Conservation (phyloP, 2,113 vertebrate genomes). For the Probosciger aterrimus region DNA sequence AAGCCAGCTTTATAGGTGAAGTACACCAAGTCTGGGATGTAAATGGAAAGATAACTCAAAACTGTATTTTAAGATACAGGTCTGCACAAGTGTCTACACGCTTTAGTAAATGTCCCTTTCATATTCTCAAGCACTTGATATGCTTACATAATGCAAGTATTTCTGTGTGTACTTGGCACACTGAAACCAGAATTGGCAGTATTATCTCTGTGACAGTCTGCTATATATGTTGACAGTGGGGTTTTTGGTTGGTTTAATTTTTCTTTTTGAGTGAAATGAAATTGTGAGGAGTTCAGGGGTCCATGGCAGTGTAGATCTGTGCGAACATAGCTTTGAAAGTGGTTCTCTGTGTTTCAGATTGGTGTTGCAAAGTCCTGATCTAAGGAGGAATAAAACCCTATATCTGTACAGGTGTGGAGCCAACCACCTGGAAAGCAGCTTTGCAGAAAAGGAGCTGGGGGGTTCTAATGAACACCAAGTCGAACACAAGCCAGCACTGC, state of each 20-base stretch:
- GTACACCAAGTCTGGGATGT: background rate
- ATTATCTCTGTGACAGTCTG: background rate
- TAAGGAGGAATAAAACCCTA: background rate
- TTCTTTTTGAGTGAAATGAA: background rate
- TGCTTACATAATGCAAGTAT: background rate
- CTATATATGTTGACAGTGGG: background rate
- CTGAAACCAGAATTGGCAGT: conserved; percentile 21
- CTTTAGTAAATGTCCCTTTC: background rate
- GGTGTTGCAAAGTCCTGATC: background rate
- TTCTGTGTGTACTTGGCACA: background rate
- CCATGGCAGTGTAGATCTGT: background rate
- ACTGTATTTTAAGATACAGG: background rate
- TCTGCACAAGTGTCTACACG: background rate
- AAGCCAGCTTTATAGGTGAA: background rate
- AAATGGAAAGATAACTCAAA: background rate
- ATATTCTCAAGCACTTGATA: background rate
- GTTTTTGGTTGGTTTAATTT: background rate
- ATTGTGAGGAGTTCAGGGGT: background rate
- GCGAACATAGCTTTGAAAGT: background rate
- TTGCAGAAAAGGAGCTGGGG: background rate
- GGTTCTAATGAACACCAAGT: background rate
- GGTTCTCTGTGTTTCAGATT: background rate
- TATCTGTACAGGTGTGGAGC: background rate
- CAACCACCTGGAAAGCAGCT: background rate
- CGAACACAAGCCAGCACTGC: background rate